Conservation (phyloP, 2,888 invertebrate genomes). For the Drosophila hamatofila region DNA sequence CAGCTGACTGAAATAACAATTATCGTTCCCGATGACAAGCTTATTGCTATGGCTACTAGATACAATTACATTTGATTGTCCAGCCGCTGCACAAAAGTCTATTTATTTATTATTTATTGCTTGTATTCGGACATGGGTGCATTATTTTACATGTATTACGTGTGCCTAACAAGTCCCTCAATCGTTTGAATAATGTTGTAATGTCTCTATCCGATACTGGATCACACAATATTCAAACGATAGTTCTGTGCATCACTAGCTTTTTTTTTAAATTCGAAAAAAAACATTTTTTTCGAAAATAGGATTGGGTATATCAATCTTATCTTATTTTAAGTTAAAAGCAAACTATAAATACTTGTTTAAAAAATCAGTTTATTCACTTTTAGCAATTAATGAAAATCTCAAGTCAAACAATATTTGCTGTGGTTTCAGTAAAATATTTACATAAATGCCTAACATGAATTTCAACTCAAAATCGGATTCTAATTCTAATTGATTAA, state of each 20-base stretch:
- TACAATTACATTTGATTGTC: conserved; percentile 3
- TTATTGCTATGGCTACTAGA: conserved; percentile 45
- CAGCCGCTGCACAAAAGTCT: not conserved
- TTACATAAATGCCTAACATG: conserved; percentile 35
- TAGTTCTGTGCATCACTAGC: not conserved
- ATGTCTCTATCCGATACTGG: not conserved
- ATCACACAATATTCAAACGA: not conserved
- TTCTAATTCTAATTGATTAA: not conserved
- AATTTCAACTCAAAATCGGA: conserved; percentile 4
- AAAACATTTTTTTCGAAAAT: too few species aligned
- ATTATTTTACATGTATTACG: too few species aligned
- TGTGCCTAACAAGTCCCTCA: not conserved
- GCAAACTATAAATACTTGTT: not conserved
- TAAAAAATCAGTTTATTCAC: not conserved
- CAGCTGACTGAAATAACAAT: conserved; percentile 46
- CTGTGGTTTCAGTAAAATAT: conserved; percentile 26
- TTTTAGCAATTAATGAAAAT: conserved; percentile 2
- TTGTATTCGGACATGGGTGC: too few species aligned
- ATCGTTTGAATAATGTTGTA: not conserved
- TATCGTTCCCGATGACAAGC: conserved; percentile 22
- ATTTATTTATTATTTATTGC: too few species aligned
- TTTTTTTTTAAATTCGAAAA: too few species aligned
- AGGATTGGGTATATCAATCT: too few species aligned
- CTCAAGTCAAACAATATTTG: not conserved
- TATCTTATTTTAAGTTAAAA: too few species aligned